Percentiles rank a stretch among this genome's conserved stretches.
Conservation (phyloP, 1,140 invertebrate genomes). For the Spodoptera frugiperda region DNA sequence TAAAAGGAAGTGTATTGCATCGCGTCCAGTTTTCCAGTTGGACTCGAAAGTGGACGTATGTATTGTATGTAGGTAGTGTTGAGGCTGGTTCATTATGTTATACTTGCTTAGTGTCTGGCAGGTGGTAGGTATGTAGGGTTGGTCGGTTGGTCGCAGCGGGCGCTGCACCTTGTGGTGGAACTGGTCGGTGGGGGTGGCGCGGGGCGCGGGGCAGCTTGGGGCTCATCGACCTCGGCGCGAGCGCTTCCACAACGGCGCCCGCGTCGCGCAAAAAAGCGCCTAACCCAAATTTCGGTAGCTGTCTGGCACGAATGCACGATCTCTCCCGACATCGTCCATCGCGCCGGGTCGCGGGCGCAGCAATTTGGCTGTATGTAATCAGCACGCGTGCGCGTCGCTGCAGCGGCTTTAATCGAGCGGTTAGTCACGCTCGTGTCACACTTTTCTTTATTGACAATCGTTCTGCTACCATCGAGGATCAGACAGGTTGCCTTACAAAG, state of each 20-base stretch:
- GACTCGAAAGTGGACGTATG: conserved; percentile 54
- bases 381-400: conserved; percentile 60
- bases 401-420: conserved; percentile 24
- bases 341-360: conserved; percentile 56
- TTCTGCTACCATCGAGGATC: conserved; percentile 1
- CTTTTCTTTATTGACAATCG: conserved; percentile 21
- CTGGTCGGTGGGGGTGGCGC: conserved; percentile 70
- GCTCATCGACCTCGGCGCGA: conserved; percentile 77
- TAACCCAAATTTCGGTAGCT: conserved; percentile 83
- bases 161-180: conserved; percentile 81
- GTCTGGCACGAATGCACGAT: conserved; percentile 73
- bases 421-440: conserved; percentile 35
- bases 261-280: conserved; percentile 76
- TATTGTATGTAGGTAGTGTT: conserved; percentile 46
- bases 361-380: conserved; percentile 60
- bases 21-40: conserved; percentile 62
- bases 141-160: conserved; percentile 64
- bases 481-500: neutral
- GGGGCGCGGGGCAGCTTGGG: conserved; percentile 58
- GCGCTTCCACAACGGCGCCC: conserved; percentile 67
- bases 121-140: conserved; percentile 83
- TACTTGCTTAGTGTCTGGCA: conserved; percentile 80
- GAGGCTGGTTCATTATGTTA: conserved; percentile 62
- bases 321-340: conserved; percentile 58
- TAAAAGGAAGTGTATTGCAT: conserved; percentile 10